These are phyloP conservation scores for Camponotus fellah DNA, from an alignment of 2,888 invertebrate species.

Conservation along the genomic window DNA sequence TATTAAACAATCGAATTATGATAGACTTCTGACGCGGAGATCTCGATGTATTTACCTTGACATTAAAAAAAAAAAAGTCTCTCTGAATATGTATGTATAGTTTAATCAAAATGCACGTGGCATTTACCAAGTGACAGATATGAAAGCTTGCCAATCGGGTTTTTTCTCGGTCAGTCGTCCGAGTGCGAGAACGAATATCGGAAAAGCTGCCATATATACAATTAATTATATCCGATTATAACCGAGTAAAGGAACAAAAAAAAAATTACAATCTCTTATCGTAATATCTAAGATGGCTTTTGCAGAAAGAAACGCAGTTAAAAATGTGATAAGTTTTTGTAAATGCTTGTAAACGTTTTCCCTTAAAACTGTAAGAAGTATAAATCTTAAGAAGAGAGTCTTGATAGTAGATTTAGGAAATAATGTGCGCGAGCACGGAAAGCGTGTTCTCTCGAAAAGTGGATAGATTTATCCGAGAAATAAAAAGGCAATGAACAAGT, in stretches of 20 bases:
- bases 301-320: slow-evolving; percentile 80
- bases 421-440: slow-evolving; percentile 77
- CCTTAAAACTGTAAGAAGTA: slow-evolving; percentile 76
- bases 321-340: slow-evolving; percentile 86
- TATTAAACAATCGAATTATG: slow-evolving; percentile 42
- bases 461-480: background rate
- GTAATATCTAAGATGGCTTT: slow-evolving; percentile 79
- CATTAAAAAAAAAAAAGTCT: slow-evolving; percentile 67
- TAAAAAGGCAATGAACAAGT: too few relatives aligned
- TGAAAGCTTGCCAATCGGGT: slow-evolving; percentile 30
- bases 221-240: slow-evolving; percentile 63
- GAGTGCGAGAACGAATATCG: slow-evolving; percentile 44
- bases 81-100: slow-evolving; percentile 76
- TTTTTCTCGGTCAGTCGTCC: slow-evolving; percentile 40
- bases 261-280: slow-evolving; percentile 62
- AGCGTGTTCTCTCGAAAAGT: slow-evolving; percentile 70
- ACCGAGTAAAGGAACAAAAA: slow-evolving; percentile 15
- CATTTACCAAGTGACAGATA: slow-evolving; percentile 52
- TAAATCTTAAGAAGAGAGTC: slow-evolving; percentile 76
- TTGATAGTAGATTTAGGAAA: slow-evolving; percentile 75
- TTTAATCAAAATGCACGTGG: slow-evolving; percentile 59
- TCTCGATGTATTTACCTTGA: slow-evolving; percentile 58
- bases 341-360: slow-evolving; percentile 85
- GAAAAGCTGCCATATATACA: slow-evolving; percentile 73
- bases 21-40: slow-evolving; percentile 28